Conservation (phyloP, 2,113 vertebrate species). For the Clupea harengus region DNA sequence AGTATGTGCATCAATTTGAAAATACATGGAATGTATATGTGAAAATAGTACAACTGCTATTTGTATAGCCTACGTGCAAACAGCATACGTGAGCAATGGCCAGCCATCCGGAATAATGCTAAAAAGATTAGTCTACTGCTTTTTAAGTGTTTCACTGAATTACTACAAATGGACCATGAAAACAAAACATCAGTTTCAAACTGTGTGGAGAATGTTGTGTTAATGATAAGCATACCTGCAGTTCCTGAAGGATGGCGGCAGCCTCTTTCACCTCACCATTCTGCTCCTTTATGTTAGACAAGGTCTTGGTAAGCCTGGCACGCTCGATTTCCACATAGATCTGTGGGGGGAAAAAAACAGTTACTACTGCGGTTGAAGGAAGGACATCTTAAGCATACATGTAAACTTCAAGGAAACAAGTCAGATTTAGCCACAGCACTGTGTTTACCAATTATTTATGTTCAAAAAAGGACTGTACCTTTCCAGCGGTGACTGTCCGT, state of each 20-base stretch:
- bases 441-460: not conserved
- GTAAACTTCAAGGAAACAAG: not conserved
- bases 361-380: not conserved
- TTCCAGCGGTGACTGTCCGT: conserved; percentile 95
- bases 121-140: not conserved
- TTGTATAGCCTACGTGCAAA: too few relatives aligned
- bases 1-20: not conserved
- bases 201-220: not conserved
- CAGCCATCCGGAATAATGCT: not conserved
- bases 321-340: conserved; percentile 99
- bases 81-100: too few relatives aligned
- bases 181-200: not conserved
- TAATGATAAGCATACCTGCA: conserved; percentile 78
- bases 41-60: too few relatives aligned
- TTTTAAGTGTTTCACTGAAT: not conserved
- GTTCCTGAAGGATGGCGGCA: conserved; percentile 90
- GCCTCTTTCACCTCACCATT: conserved; percentile 93
- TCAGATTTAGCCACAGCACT: not conserved
- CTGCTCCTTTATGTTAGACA: conserved; percentile 92
- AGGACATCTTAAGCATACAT: not conserved
- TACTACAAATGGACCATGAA: not conserved
- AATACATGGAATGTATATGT: not conserved
- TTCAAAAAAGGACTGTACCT: conserved; percentile 66
- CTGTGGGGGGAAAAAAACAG: conserved; percentile 63
- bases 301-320: conserved; percentile 89